Conservation (phyloP, 2,888 invertebrate species). For the Acrobasis suavella region DNA sequence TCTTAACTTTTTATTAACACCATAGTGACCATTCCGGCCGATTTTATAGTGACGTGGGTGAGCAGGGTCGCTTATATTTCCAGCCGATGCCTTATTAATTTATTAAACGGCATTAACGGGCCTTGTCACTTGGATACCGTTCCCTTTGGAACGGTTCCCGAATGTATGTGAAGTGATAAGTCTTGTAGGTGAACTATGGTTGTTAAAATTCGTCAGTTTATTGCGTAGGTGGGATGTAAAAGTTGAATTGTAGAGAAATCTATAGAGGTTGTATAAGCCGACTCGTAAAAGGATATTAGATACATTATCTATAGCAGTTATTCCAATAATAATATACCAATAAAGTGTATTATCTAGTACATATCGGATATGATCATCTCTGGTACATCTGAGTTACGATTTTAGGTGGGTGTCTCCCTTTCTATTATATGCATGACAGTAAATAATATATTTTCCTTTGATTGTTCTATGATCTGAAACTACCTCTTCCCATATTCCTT, state of each 20-base stretch:
- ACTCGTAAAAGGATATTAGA: no score
- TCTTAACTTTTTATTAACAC: conserved; percentile 42
- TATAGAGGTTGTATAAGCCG: neutral
- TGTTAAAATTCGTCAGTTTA: conserved; percentile 4
- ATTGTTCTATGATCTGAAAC: no score
- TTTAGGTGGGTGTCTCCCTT: no score
- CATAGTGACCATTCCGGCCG: conserved; percentile 34
- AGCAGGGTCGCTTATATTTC: conserved; percentile 44
- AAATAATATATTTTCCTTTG: no score
- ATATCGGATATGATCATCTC: no score
- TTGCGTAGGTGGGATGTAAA: neutral
- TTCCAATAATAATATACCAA: no score
- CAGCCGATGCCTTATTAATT: conserved; percentile 42
- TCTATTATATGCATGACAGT: no score
- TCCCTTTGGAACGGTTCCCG: conserved; percentile 19
- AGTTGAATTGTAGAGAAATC: neutral
- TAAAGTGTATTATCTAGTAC: no score
- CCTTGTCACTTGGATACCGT: conserved; percentile 26
- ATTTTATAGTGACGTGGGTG: conserved; percentile 50
- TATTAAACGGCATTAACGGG: conserved; percentile 38
- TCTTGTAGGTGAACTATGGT: conserved; percentile 16
- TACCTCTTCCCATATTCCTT: no score
- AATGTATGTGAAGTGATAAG: conserved; percentile 24
- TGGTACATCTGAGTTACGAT: no score
- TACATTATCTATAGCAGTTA: no score